Base-by-base conservation (phyloP, 92 coral and sea anemone genomes). In the Montipora capitata region DNA sequence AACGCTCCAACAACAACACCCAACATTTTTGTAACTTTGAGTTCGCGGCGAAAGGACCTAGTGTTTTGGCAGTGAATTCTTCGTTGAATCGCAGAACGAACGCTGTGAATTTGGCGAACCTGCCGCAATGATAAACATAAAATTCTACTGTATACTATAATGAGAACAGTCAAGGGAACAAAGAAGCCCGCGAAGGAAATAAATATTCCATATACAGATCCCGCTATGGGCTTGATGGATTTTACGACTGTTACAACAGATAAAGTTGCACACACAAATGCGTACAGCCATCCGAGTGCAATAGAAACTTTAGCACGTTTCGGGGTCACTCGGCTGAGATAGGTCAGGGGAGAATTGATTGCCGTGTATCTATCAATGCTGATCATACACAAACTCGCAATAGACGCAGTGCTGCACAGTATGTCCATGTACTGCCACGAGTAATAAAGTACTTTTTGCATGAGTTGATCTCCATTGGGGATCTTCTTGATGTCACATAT, bases 1-100 rank as follows among this genome's bases (percentile, higher is more conserved):
- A 95, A 95, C 2, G 95, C 93, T 5, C 98, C 98, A 3, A 95
- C 92, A 5, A 95, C 98, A 35, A 95, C 61, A 3, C 93, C 98
- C 11, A 95, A 13, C 1, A 93, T 95, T 76, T 95, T 95, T 27
- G 98, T 87, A 8, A 95, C 70, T 86, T 86, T 93, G 3, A 95
- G 92, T 64, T 95, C 98, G 13, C 92, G 81, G 12, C 85, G 92
- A 38, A 95, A 86, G 5, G 91, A 83, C 10, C 83, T 56, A 7
- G 84, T 88, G 39, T 87, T 90, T 11, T 92, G 77, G 13, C 98
- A 87, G 56, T 93, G 87, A 65, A 85, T 61, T 10, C 85, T 85
- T 52, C 75, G 75, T 72, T 49, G 64, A 4, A 76, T 85, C 4
- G 18, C 74, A 11, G 87, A 38, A 62, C 62, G 89, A n/a, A 72